Base-by-base conservation (phyloP, 2,888 invertebrate genomes). In the Agelastica alni region DNA sequence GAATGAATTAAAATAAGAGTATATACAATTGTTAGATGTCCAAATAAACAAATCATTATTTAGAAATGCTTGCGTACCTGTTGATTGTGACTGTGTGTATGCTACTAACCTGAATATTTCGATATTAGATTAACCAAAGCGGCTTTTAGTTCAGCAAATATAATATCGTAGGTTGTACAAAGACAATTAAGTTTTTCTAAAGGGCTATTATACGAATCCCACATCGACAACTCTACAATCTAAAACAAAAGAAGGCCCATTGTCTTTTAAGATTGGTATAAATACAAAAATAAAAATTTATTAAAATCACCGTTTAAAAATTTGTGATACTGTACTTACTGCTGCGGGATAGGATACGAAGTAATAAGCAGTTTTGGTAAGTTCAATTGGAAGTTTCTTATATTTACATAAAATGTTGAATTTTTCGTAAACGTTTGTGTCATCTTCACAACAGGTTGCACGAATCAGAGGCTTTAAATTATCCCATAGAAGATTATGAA, bases 111-210 rank as follows among this genome's bases (percentile, higher is more conserved):
- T 45, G 70, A 67, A 48, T 66, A 67, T 58, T 69, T 67, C 4
- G 74, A 70, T 52, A 75, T 73, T 5, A 75, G 67, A 28, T 76
- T 76, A 10, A 77, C 76, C 13, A 79, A 64, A 2, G 75, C 77
- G 10, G 73, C 71, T 66, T 80, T 80, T 7, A 79, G 63, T 65
- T 80, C 78, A 4, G 79, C 80, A 47, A 76, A 72, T 46, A 77
- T 72, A n/a, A 79, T 64, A 59, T 80, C 80, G 51, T 78, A 71
- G 1, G 78, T 74, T 6, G 73, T 69, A 46, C 74, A 75, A 4
- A 80, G 56, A 62, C 80, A 80, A n/a, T 71, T 63, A 2, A 78
- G 63, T 66, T 80, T 80, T 57, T 79, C 78, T 18, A 73, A 59
- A 2, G 79, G 79, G 44, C 75, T 77, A 56, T 70, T 70, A 20